Evolutionary conservation across 2,113 vertebrate species (phyloP), one percentile per base, ranked within the genome.

Genomic region (Albula goreensis): DNA sequence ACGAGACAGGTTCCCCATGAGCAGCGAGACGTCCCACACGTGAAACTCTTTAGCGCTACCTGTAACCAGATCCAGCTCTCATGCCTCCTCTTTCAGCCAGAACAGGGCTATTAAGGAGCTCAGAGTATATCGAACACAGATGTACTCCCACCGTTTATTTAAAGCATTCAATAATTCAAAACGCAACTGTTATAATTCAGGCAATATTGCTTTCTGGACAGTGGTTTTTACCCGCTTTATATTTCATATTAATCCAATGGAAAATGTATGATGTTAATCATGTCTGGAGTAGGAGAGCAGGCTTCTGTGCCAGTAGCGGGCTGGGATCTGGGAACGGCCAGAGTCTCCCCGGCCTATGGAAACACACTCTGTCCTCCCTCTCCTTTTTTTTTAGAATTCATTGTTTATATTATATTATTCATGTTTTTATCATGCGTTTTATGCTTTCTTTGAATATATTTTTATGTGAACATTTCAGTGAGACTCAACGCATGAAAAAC

Each of bases 181-280:
- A 83, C n/a, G 86, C 80, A 19, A 77, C 84, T 70, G 85, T 83
- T 83, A 85, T 87, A 88, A 88, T 83, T 87, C 86, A 87, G 84
- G 22, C 85, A 83, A 56, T 50, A 81, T 88, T 89, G 86, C 83
- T 52, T 86, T 90, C 89, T 90, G 91, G 89, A 89, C 90, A 88
- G 79, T 88, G 89, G 85, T 86, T 66, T 60, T 89, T 89, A 84
- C 87, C 81, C 86, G 81, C 84, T 87, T 88, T 88, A 89, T 89
- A 88, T 88, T 89, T 92, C 87, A 88, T 89, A 90, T 90, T 90
- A 88, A 88, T 87, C 50, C 87, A 87, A 93, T 90, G 92, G 92
- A 91, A 92, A 92, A 92, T 90, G 88, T 88, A 79, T 92, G 77
- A 88, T 86, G 74, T 49, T 82, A 85, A 85, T 92, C 88, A 89